phyloP scores from a whole-genome alignment of 1,140 invertebrate species.

The Brachionus asplanchnoidis region DNA sequence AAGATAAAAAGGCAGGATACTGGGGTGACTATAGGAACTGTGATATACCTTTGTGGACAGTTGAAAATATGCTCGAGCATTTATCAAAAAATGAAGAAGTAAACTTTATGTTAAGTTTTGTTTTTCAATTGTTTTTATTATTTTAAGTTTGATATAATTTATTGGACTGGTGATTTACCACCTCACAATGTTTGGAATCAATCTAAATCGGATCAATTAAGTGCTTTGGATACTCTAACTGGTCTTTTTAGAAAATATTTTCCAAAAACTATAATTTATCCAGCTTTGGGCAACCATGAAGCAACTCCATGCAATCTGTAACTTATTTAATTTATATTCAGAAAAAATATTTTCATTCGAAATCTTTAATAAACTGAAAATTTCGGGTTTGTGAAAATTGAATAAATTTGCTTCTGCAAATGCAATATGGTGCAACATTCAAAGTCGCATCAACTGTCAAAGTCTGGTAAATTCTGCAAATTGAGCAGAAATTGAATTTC shows the following conservation, averaged over 20 bases:
- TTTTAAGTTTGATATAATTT: conserved; percentile 70
- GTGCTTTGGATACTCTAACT: conserved; percentile 75
- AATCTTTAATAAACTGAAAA: too few relatives aligned
- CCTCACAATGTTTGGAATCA: conserved; percentile 97
- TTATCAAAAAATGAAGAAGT: conserved; percentile 47
- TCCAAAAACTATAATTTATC: conserved; percentile 82
- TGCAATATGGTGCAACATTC: too few relatives aligned
- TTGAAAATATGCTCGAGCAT: conserved; percentile 56
- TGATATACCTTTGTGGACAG: conserved; percentile 56
- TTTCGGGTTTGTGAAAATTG: too few relatives aligned
- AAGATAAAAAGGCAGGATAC: conserved; percentile 40
- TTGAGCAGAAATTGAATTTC: too few relatives aligned
- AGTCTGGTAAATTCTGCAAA: too few relatives aligned
- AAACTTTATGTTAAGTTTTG: background rate
- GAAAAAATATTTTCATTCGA: background rate
- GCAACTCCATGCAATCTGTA: conserved; percentile 48
- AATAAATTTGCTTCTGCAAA: too few relatives aligned
- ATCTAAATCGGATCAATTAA: conserved; percentile 78
- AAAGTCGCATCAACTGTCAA: too few relatives aligned
- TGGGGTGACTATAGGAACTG: conserved; percentile 58
- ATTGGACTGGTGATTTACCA: conserved; percentile 96
- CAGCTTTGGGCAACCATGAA: conserved; percentile 91
- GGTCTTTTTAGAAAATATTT: conserved; percentile 68
- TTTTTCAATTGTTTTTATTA: background rate
- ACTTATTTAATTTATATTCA: background rate